Conservation (phyloP, 2,797 vertebrate species). For the Hoplostethus atlanticus region DNA sequence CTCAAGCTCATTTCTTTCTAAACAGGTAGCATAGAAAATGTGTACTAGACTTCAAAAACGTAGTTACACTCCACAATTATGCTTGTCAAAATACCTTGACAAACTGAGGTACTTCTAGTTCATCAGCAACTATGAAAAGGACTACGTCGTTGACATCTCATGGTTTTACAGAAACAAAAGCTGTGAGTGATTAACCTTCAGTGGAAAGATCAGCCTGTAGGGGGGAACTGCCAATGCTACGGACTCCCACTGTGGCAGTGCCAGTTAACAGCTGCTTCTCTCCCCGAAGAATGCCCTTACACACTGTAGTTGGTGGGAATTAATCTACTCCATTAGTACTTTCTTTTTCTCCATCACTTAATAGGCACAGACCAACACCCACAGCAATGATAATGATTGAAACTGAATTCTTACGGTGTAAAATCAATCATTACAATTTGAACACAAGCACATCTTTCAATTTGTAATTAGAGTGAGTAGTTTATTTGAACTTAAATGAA, state of each 20-base stretch:
- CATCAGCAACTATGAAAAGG: slow-evolving; percentile 48
- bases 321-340: slow-evolving; percentile 21
- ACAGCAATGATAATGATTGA: not conserved
- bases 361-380: not conserved
- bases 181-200: slow-evolving; percentile 87
- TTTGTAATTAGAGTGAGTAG: no score
- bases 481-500: no score
- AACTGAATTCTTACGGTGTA: no score
- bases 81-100: slow-evolving; percentile 22
- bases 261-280: slow-evolving; percentile 73
- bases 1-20: not conserved
- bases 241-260: slow-evolving; percentile 77
- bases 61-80: slow-evolving; percentile 28
- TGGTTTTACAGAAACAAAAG: slow-evolving; percentile 60
- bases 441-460: no score
- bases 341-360: not conserved
- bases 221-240: slow-evolving; percentile 77
- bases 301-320: slow-evolving; percentile 40
- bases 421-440: no score
- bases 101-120: slow-evolving; percentile 5
- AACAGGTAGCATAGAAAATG: not conserved
- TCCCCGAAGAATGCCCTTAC: slow-evolving; percentile 44
- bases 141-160: slow-evolving; percentile 53
- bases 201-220: slow-evolving; percentile 82
- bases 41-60: not conserved